Conservation (phyloP, 2,113 vertebrate genomes). For the Sakesphorus luctuosus region DNA sequence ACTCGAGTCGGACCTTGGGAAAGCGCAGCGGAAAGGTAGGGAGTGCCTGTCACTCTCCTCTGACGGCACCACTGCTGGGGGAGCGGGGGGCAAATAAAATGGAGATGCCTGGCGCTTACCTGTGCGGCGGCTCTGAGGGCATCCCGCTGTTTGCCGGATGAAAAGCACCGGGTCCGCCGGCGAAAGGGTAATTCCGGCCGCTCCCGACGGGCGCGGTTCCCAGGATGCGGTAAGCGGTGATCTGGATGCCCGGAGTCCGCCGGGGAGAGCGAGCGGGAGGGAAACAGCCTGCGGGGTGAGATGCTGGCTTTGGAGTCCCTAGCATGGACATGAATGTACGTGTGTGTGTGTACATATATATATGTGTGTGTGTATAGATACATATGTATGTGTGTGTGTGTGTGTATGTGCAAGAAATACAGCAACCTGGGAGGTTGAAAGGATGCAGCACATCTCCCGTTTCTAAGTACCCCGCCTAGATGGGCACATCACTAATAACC, state of each 20-base stretch:
- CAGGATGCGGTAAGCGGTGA: neutral
- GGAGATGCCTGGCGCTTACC: neutral
- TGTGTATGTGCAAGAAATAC: neutral
- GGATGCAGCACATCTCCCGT: neutral
- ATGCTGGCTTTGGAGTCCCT: rapidly evolving
- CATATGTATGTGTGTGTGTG: rapidly evolving
- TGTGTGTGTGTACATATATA: rapidly evolving
- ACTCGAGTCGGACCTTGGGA: neutral
- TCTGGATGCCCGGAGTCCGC: neutral
- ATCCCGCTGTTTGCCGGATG: neutral
- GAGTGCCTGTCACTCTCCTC: neutral
- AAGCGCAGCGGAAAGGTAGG: slow-evolving; percentile 11
- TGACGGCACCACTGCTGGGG: neutral
- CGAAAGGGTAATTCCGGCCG: neutral
- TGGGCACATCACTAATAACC: too few species aligned
- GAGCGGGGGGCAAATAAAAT: rapidly evolving
- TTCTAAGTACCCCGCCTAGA: neutral
- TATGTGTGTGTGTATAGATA: rapidly evolving
- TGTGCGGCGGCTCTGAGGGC: neutral
- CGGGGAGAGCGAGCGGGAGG: neutral
- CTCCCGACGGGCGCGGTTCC: neutral
- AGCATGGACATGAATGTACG: rapidly evolving
- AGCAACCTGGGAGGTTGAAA: neutral
- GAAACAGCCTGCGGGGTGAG: rapidly evolving
- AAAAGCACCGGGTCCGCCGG: neutral